Base-by-base conservation (phyloP, 2,797 vertebrate genomes). In the Clarias pachynema region DNA sequence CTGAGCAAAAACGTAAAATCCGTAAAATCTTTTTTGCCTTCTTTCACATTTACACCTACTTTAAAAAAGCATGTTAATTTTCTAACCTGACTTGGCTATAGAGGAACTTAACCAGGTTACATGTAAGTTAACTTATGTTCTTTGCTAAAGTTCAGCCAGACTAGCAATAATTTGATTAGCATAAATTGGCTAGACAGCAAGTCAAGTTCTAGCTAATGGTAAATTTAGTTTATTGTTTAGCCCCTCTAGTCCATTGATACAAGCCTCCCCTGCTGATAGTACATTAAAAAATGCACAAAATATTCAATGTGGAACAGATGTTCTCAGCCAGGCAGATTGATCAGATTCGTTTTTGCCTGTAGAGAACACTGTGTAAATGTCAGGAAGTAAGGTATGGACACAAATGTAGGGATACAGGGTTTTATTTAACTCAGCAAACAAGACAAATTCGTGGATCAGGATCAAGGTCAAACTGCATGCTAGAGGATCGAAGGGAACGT, bases 251-350 rank as follows among this genome's bases (percentile, higher is more conserved):
- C 49, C 26, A 77, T 59, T 75, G 7, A 74, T 29, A 29, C 6
- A 56, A 75, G n/a, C 26, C 74, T 77, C 29, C 53, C 74, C 22
- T 40, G 57, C 57, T 78, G 57, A 60, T 40, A 34, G 29, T 12
- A 77, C 18, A 59, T 59, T 24, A 59, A 10, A 34, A 59, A 77
- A 57, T 59, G 56, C 29, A 77, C 10, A 59, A 59, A 59, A 34
- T 34, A n/a, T 37, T 15, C 75, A 65, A 3, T 49, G 57, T 82
- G 44, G 22, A 81, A 16, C 84, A 81, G 79, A 66, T 81, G 79
- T 85, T 81, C 79, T 40, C 68, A 62, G 49, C 40, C 49, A 31
- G 69, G 15, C 26, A 57, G 15, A 44, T 12, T 60, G 70, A 77
- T 77, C 57, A 60, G 53, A 44, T 86, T 81, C 31, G 60, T 60